These are phyloP conservation scores for Hyalella azteca DNA, from an alignment of 2,888 invertebrate genomes.

Conservation along the genomic window DNA sequence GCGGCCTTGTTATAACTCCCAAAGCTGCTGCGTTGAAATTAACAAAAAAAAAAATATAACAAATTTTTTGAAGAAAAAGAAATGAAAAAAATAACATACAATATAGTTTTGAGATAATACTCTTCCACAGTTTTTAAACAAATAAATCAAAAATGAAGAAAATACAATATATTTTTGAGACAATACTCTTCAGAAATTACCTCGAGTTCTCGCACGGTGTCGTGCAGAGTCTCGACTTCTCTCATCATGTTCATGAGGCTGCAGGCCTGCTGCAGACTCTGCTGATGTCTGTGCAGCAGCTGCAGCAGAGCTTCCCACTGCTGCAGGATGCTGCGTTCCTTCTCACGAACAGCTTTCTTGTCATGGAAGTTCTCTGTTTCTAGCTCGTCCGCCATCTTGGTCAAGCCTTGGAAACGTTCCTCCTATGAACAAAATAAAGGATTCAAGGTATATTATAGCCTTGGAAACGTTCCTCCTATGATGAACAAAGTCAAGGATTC, in stretches of 20 bases:
- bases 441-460: not conserved
- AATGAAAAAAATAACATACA: too few species aligned
- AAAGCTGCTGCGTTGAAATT: too few species aligned
- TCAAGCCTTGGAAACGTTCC: slow-evolving; percentile 91
- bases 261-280: slow-evolving; percentile 78
- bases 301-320: slow-evolving; percentile 87
- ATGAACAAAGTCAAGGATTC: not conserved
- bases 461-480: too few species aligned
- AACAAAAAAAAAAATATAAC: too few species aligned
- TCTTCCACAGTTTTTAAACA: too few species aligned
- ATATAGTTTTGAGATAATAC: too few species aligned
- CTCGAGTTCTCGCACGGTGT: slow-evolving; percentile 84
- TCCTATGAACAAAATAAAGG: slow-evolving; percentile 66
- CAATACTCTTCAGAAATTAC: too few species aligned
- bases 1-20: too few species aligned
- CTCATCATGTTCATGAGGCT: slow-evolving; percentile 85
- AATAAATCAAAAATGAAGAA: too few species aligned
- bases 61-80: too few species aligned
- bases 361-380: slow-evolving; percentile 91
- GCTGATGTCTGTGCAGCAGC: slow-evolving; percentile 81
- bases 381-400: slow-evolving; percentile 90
- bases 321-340: slow-evolving; percentile 78
- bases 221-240: slow-evolving; percentile 87
- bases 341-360: slow-evolving; percentile 75
- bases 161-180: too few species aligned